A percentile compares a stretch with the other conserved stretches of the same genome.
These are phyloP conservation scores for Tenebrio molitor DNA, from an alignment of 1,140 invertebrate genomes.

Conservation along the genomic window DNA sequence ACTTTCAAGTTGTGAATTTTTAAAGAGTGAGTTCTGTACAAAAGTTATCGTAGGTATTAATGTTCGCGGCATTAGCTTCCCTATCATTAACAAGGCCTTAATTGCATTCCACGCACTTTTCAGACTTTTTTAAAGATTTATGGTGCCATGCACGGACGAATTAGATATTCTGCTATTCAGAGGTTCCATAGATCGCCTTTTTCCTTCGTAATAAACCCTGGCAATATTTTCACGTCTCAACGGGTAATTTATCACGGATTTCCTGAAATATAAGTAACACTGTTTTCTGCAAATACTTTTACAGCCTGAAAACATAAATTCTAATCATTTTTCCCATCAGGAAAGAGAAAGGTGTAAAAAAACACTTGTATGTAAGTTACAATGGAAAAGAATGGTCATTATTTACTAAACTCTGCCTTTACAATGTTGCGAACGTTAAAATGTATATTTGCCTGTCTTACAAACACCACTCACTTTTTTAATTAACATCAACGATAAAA, in stretches of 20 bases:
- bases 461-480: too few species aligned
- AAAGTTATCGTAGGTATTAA: conserved; percentile 7
- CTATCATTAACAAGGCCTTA: conserved; percentile 28
- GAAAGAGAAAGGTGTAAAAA: not conserved
- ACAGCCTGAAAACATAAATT: conserved; percentile 9
- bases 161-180: conserved; percentile 39
- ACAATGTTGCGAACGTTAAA: too few species aligned
- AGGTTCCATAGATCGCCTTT: conserved; percentile 27
- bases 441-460: too few species aligned
- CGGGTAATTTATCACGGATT: conserved; percentile 44
- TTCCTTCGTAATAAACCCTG: conserved; percentile 38
- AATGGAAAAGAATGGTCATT: too few species aligned
- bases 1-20: conserved; percentile 10
- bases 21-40: not conserved
- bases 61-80: not conserved
- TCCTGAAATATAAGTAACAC: conserved; percentile 35
- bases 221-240: conserved; percentile 39
- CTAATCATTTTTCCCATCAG: conserved; percentile 9
- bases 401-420: too few species aligned
- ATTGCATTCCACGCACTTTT: conserved; percentile 38
- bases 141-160: conserved; percentile 40
- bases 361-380: not conserved
- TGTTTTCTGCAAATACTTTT: conserved; percentile 26
- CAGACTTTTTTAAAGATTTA: conserved; percentile 39
- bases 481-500: too few species aligned